Conservation (phyloP, 1,140 invertebrate species). For the Danaus plexippus region DNA sequence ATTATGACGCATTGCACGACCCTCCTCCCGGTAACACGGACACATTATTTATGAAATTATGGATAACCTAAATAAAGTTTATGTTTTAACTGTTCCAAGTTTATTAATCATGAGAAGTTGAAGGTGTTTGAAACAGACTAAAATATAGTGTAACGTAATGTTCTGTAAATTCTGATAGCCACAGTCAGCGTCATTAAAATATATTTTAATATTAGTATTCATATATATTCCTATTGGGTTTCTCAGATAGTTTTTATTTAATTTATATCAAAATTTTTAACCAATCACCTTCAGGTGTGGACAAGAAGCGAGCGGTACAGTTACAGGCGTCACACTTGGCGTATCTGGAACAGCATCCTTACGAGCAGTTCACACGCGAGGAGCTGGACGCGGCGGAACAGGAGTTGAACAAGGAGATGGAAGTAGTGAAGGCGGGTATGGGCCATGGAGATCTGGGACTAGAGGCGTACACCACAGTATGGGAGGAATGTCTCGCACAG, state of each 20-base stretch:
- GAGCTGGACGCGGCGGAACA: conserved; percentile 80
- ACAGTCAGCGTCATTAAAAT: no score
- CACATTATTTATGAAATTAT: no score
- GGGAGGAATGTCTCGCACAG: conserved; percentile 95
- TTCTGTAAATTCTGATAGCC: no score
- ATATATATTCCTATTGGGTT: background rate
- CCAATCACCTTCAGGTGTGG: conserved; percentile 38
- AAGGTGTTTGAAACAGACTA: no score
- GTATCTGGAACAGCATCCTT: conserved; percentile 90
- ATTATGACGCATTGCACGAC: conserved; percentile 87
- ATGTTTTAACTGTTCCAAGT: no score
- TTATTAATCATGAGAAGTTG: no score
- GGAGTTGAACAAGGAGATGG: conserved; percentile 87
- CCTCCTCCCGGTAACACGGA: conserved; percentile 43
- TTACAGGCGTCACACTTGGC: conserved; percentile 80
- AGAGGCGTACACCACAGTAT: conserved; percentile 95
- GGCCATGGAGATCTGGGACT: conserved; percentile 92
- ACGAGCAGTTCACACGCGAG: conserved; percentile 80
- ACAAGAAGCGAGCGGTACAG: conserved; percentile 62
- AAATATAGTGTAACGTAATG: no score
- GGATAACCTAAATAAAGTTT: no score
- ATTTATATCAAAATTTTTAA: no score
- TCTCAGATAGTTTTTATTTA: background rate
- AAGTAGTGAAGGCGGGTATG: conserved; percentile 93
- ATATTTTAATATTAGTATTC: no score